phyloP scores from a whole-genome alignment of 1,140 invertebrate species.

The Euura saliciscinereae region DNA sequence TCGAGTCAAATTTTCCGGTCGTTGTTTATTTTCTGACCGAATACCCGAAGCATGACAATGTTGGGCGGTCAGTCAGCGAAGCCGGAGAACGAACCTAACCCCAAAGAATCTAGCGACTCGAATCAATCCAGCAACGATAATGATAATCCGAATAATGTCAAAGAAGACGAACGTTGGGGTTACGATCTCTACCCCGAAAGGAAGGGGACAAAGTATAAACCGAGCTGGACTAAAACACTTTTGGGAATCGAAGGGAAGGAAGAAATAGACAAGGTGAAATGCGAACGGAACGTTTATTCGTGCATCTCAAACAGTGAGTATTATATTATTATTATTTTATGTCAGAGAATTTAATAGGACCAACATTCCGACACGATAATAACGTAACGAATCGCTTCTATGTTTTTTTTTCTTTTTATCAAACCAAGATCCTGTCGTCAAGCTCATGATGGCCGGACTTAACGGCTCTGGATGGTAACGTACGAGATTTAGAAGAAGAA shows the following conservation, averaged over 20 bases:
- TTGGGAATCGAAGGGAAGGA: conserved; percentile 70
- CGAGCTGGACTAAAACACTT: conserved; percentile 63
- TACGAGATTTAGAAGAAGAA: not conserved
- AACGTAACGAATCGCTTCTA: not conserved
- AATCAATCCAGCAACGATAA: not conserved
- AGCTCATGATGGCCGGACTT: conserved; percentile 84
- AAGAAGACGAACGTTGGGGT: conserved; percentile 51
- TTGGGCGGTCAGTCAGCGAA: too few relatives aligned
- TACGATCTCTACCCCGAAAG: conserved; percentile 89
- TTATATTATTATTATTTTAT: not conserved
- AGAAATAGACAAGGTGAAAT: conserved; percentile 74
- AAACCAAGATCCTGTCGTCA: conserved; percentile 75
- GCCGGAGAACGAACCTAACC: too few relatives aligned
- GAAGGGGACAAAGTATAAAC: conserved; percentile 64
- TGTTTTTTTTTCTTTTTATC: conserved; percentile 37
- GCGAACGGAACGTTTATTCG: conserved; percentile 79
- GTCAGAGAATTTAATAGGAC: not conserved
- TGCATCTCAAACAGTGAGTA: conserved; percentile 74
- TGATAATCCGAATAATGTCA: not conserved
- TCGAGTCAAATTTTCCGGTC: too few relatives aligned
- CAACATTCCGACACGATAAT: not conserved
- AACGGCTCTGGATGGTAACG: conserved; percentile 83
- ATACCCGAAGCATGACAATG: too few relatives aligned
- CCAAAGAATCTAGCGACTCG: not conserved
- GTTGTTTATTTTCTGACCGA: too few relatives aligned